These are phyloP conservation scores for Bombyx mandarina DNA, from an alignment of 1,140 invertebrate genomes.

Conservation along the genomic window DNA sequence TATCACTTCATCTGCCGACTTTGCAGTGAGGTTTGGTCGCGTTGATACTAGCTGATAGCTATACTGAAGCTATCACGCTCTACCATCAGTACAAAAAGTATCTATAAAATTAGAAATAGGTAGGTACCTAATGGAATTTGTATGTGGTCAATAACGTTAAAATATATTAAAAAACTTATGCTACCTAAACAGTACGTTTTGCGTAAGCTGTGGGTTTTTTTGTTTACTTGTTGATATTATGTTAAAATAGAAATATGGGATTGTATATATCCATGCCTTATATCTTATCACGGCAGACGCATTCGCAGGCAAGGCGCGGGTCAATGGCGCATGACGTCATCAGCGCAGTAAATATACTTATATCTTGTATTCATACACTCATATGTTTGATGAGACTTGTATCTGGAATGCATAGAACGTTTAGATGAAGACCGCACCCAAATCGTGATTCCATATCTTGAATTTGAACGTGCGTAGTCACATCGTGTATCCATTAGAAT, in stretches of 20 bases:
- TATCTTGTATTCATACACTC: slow-evolving; percentile 27
- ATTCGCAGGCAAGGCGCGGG: slow-evolving; percentile 21
- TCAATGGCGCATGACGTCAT: slow-evolving; percentile 59
- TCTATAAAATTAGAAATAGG: no score
- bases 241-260: no score
- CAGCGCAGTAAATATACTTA: slow-evolving; percentile 26
- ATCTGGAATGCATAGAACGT: slow-evolving; percentile 21
- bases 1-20: no score
- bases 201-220: no score
- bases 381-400: slow-evolving; percentile 16
- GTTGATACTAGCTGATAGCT: no score
- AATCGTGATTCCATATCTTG: slow-evolving; percentile 12
- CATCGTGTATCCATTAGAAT: background rate
- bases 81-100: no score
- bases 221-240: no score
- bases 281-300: slow-evolving; percentile 8
- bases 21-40: no score
- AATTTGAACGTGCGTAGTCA: slow-evolving; percentile 4
- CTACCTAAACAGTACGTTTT: no score
- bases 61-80: no score
- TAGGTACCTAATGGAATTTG: no score
- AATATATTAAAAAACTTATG: background rate
- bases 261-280: background rate
- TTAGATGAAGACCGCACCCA: slow-evolving; percentile 26
- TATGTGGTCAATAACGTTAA: background rate